phyloP scores from a whole-genome alignment of 2,888 invertebrate genomes.

The Phortica okadai region DNA sequence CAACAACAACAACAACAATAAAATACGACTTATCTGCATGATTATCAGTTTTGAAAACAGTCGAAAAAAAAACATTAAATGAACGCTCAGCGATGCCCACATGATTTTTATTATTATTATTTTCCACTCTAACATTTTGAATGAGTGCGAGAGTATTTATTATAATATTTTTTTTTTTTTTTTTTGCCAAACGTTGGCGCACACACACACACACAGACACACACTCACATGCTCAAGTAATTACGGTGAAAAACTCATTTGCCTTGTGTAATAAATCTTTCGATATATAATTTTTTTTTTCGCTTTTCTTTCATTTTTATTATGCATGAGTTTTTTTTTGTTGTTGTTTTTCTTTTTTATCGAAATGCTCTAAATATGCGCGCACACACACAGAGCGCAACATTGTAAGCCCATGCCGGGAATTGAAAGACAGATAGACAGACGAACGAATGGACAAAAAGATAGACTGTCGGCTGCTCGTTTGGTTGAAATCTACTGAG shows the following conservation, averaged over 20 bases:
- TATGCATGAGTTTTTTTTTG: background rate
- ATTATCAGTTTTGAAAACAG: conserved; percentile 44
- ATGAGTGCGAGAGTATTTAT: conserved; percentile 49
- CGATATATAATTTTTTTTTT: conserved; percentile 60
- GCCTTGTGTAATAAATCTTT: conserved; percentile 69
- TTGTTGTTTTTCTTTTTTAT: conserved; percentile 24
- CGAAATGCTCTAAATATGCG: conserved; percentile 43
- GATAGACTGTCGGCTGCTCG: too few relatives aligned
- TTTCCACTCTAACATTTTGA: conserved; percentile 24
- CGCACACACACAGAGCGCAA: conserved; percentile 27
- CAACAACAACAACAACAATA: conserved; percentile 12
- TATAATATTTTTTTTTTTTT: conserved; percentile 37
- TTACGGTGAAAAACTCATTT: conserved; percentile 71
- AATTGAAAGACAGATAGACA: conserved; percentile 1
- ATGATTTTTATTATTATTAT: conserved; percentile 45
- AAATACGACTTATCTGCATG: conserved; percentile 37
- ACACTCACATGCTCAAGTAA: conserved; percentile 56
- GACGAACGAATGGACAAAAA: background rate
- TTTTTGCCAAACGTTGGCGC: conserved; percentile 39
- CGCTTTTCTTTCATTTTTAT: background rate
- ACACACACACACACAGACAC: conserved; percentile 23
- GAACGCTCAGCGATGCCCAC: conserved; percentile 44
- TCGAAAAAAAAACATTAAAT: conserved; percentile 46
- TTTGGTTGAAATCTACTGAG: too few relatives aligned
- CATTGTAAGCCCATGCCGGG: conserved; percentile 22